Evolutionary conservation across 2,797 vertebrate species (phyloP).

Genomic region (Leucoraja ocellata): DNA sequence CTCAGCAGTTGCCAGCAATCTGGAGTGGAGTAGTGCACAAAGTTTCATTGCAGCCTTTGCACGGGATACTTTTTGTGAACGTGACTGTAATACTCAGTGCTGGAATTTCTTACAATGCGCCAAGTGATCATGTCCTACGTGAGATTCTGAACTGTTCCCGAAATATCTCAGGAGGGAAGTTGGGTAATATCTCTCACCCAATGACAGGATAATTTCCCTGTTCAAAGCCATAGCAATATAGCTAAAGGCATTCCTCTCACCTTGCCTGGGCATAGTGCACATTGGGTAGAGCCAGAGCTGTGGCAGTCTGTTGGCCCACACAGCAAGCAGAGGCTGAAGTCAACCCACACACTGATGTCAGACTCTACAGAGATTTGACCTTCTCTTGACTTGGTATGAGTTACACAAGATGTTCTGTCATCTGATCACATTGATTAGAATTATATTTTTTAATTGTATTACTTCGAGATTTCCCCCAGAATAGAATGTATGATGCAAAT

Average conservation of each 20-base stretch:
- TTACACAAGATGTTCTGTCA: background rate
- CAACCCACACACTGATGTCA: background rate
- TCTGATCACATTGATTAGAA: background rate
- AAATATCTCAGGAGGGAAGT: background rate
- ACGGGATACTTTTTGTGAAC: background rate
- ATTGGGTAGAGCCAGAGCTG: background rate
- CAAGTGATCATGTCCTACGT: background rate
- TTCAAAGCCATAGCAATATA: background rate
- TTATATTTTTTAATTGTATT: constrained; percentile 15
- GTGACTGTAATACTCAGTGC: background rate
- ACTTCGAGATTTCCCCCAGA: background rate
- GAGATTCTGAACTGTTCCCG: constrained; percentile 4
- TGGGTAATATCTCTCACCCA: background rate
- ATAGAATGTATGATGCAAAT: background rate
- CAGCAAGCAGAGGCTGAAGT: background rate
- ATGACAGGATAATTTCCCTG: background rate
- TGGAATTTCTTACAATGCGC: background rate
- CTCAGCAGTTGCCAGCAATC: background rate
- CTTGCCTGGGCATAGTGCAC: background rate
- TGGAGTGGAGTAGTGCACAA: background rate
- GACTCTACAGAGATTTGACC: background rate
- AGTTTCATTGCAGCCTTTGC: background rate
- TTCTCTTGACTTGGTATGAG: background rate
- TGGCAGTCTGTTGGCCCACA: background rate
- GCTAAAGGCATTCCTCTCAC: background rate